A percentile compares a stretch with the other conserved stretches of the same genome.
Conservation (phyloP, 2,797 vertebrate genomes). For the Pitangus sulphuratus region DNA sequence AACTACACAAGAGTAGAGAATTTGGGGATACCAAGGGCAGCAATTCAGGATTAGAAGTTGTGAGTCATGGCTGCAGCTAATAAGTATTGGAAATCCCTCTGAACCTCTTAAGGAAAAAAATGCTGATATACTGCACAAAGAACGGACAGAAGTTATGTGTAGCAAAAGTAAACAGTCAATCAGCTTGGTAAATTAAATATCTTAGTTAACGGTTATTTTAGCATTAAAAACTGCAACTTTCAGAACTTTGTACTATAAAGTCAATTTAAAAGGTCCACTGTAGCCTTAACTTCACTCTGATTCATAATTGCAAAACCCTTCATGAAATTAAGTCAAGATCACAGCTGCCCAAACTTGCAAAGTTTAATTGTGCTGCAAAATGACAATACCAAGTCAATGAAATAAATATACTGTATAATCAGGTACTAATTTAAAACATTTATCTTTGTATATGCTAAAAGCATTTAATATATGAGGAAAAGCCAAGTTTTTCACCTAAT, state of each 20-base stretch:
- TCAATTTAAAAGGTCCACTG: neutral
- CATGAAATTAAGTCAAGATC: neutral
- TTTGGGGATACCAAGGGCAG: neutral
- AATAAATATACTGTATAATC: neutral
- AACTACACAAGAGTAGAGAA: neutral
- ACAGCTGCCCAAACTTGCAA: neutral
- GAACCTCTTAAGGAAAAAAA: neutral
- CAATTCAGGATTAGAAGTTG: neutral
- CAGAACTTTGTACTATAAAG: neutral
- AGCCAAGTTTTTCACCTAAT: neutral
- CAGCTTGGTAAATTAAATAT: neutral
- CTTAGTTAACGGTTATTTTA: neutral
- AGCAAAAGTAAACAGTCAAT: neutral
- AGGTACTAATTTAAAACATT: neutral
- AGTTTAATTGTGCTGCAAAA: neutral
- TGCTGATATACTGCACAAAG: neutral
- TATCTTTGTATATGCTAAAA: neutral
- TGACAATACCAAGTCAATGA: neutral
- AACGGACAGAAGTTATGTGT: neutral
- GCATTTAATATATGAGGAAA: neutral
- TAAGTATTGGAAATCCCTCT: neutral
- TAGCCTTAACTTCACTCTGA: neutral
- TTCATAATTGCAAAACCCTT: rapidly evolving
- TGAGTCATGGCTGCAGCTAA: neutral
- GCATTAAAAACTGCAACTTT: neutral